Evolutionary conservation across 1,140 invertebrate genomes (phyloP), one percentile per base, ranked within the genome.

Genomic region (Eumaeus atala): DNA sequence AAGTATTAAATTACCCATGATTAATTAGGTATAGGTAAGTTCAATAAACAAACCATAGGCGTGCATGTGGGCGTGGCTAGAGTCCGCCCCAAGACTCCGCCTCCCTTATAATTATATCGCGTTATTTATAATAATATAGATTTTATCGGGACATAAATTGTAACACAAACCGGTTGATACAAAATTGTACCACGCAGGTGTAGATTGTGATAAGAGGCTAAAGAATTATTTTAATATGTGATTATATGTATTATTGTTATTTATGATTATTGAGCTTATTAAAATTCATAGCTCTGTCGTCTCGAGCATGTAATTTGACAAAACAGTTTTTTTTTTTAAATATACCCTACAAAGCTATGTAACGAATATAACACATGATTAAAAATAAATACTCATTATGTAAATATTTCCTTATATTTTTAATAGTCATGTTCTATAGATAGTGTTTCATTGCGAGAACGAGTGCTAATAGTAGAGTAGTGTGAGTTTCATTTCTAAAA

Each of bases 111-210:
- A 28, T 28, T 28, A 28, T 17, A 44, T 44, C 40, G 40, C 14
- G 40, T 44, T 44, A 44, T 44, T 44, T 44, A 44, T 44, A 44
- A 16, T 44, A 44, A 44, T 44, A 44, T 44, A 44, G 40, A 44
- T 44, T 44, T 17, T 44, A 44, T 44, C 40, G 40, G 17, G 12
- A 9, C 17, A 16, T 44, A 44, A 44, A 44, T 44, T 44, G 16
- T 17, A 17, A 16, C 21, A 16, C 21, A 16, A 44, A 44, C 40
- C 40, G 40, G 40, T 44, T 44, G 9, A 28, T 37, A 37, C 35
- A 14, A 16, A 44, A 44, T 44, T 44, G 17, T 44, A 17, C 40
- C 16, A 44, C 16, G 40, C 40, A 44, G 40, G 40, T 44, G 40
- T 44, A 44, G 14, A 44, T 44, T 44, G 9, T 44, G 40, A 44